Percentiles rank a stretch among this genome's conserved stretches.
These are phyloP conservation scores for Morus bassanus DNA, from an alignment of 2,797 vertebrate genomes.

Conservation along the genomic window DNA sequence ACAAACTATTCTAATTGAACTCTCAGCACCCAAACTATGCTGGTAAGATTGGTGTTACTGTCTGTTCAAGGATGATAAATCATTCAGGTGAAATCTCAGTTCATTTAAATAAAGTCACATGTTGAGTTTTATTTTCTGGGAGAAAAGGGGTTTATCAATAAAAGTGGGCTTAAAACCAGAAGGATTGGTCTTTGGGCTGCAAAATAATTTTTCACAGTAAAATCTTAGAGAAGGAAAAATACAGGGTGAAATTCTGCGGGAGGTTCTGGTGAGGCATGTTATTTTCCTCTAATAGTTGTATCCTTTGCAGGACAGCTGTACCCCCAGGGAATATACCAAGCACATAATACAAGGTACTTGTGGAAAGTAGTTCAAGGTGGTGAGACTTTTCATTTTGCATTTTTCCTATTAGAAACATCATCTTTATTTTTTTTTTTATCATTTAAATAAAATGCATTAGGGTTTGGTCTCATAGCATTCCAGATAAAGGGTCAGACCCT, in stretches of 20 bases:
- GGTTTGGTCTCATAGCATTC: not conserved
- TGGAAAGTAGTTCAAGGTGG: not conserved
- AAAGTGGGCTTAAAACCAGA: not conserved
- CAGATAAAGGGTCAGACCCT: not conserved
- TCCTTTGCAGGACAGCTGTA: not conserved
- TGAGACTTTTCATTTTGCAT: not conserved
- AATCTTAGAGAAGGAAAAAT: not conserved
- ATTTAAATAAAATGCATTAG: not conserved
- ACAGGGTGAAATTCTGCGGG: not conserved
- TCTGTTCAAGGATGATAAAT: slow-evolving; percentile 44
- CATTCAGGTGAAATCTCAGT: not conserved
- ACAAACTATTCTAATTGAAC: slow-evolving; percentile 31
- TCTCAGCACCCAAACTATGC: not conserved
- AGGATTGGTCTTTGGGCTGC: not conserved
- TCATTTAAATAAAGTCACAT: not conserved
- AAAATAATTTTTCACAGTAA: not conserved
- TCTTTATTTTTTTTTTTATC: not conserved
- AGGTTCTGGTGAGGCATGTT: not conserved
- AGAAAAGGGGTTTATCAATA: not conserved
- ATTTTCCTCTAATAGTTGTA: not conserved
- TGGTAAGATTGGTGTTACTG: slow-evolving; percentile 7
- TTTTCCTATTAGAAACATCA: not conserved
- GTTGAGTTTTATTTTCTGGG: not conserved
- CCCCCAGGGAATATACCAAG: not conserved
- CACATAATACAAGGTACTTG: not conserved